Conservation (phyloP, 2,888 invertebrate genomes). For the Sminthurinus aureus region DNA sequence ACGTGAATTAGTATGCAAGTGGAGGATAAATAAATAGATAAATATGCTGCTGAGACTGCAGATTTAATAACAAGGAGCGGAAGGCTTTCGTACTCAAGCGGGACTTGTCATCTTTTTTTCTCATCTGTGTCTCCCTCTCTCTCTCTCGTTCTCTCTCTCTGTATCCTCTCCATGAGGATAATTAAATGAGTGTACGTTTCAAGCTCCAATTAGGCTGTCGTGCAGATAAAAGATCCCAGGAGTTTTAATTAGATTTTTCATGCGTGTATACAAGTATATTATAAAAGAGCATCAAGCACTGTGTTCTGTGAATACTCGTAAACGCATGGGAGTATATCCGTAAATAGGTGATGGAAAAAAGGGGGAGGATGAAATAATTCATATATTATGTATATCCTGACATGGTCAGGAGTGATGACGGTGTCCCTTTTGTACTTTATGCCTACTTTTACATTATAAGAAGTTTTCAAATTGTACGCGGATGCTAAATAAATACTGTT, state of each 20-base stretch:
- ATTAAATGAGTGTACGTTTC: background rate
- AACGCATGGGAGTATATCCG: too few species aligned
- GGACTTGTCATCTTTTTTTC: background rate
- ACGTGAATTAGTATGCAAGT: background rate
- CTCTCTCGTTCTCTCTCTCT: background rate
- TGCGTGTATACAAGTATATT: too few species aligned
- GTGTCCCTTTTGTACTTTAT: too few species aligned
- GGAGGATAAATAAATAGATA: background rate
- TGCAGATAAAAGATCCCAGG: background rate
- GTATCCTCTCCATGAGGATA: background rate
- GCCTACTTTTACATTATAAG: too few species aligned
- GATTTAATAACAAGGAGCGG: background rate
- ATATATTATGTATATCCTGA: background rate
- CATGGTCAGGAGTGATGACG: too few species aligned
- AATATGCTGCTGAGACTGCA: background rate
- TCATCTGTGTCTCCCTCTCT: background rate
- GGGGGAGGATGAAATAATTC: background rate
- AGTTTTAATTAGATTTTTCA: background rate
- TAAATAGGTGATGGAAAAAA: background rate
- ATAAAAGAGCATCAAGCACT: too few species aligned
- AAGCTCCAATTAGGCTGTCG: background rate
- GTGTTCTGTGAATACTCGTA: too few species aligned
- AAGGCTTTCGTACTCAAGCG: background rate
- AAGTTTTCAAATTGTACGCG: too few species aligned
- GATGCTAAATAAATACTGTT: too few species aligned